Evolutionary conservation across 2,113 vertebrate genomes (phyloP).

Genomic region (Tachysurus fulvidraco): DNA sequence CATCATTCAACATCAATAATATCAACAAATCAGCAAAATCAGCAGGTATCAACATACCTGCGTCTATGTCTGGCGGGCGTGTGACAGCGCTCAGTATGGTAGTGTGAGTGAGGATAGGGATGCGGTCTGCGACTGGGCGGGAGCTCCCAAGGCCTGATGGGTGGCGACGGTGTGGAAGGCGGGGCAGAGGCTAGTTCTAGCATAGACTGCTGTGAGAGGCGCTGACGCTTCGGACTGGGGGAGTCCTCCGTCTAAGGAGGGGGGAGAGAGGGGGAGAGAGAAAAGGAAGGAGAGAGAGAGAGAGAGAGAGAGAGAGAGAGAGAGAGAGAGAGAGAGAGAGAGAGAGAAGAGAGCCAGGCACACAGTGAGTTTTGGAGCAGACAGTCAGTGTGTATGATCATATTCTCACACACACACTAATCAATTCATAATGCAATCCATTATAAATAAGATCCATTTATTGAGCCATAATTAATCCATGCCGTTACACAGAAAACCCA

Average conservation of each 20-base stretch:
- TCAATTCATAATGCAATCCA: neutral
- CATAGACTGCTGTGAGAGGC: constrained; percentile 89
- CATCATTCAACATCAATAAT: neutral
- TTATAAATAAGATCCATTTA: neutral
- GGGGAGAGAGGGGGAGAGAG: too few species aligned
- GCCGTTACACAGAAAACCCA: too few species aligned
- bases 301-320: constrained; percentile 7
- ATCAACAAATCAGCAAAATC: neutral
- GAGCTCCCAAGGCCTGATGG: constrained; percentile 98
- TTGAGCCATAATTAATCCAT: neutral
- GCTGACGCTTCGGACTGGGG: constrained; percentile 93
- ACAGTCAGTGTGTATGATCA: neutral
- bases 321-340: constrained; percentile 27
- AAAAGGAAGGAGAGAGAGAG: constrained; percentile 1
- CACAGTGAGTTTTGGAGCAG: neutral
- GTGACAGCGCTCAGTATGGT: constrained; percentile 92
- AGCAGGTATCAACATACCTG: constrained; percentile 75
- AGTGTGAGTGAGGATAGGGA: constrained; percentile 85
- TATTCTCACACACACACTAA: neutral
- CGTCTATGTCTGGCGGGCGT: constrained; percentile 93
- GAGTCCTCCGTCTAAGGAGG: constrained; percentile 86
- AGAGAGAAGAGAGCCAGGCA: constrained; percentile 10
- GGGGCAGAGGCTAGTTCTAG: constrained; percentile 86
- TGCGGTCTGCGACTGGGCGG: constrained; percentile 87
- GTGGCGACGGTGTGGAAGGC: constrained; percentile 89